These are phyloP conservation scores for Lates calcarifer DNA, from an alignment of 2,113 vertebrate genomes.

Conservation along the genomic window DNA sequence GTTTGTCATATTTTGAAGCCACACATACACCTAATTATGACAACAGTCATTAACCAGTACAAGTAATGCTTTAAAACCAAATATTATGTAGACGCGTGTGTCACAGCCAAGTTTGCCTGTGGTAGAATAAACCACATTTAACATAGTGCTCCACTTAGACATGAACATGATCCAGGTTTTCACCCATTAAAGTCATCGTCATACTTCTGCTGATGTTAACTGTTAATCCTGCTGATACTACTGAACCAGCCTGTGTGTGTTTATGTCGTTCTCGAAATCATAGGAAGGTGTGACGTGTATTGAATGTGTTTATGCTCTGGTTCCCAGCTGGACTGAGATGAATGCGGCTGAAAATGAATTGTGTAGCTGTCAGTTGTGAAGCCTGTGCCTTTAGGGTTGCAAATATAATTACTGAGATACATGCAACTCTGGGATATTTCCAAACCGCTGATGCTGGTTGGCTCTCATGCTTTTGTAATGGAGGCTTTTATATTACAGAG, in stretches of 20 bases:
- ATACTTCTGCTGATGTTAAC: not conserved
- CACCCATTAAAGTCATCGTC: not conserved
- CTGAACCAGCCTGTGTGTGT: not conserved
- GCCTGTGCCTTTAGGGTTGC: slow-evolving; percentile 12
- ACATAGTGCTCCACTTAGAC: not conserved
- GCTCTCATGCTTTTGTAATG: slow-evolving; percentile 13
- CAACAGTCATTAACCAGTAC: not conserved
- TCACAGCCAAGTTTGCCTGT: not conserved
- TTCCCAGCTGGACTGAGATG: slow-evolving; percentile 44
- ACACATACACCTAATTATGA: not conserved
- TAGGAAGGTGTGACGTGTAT: not conserved
- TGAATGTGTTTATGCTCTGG: not conserved
- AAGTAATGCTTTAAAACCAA: not conserved
- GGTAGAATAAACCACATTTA: slow-evolving; percentile 6
- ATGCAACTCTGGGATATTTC: slow-evolving; percentile 29
- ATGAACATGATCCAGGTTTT: not conserved
- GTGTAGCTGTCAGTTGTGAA: slow-evolving; percentile 12
- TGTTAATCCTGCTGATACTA: not conserved
- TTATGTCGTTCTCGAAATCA: not conserved
- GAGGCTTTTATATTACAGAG: slow-evolving; percentile 1
- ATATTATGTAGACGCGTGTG: not conserved
- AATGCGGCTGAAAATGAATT: slow-evolving; percentile 12
- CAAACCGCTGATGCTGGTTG: slow-evolving; percentile 21
- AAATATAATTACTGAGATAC: slow-evolving; percentile 28
- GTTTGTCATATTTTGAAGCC: not conserved